Evolutionary conservation across 2,113 vertebrate genomes (phyloP).

Genomic region (Megaleporinus macrocephalus): DNA sequence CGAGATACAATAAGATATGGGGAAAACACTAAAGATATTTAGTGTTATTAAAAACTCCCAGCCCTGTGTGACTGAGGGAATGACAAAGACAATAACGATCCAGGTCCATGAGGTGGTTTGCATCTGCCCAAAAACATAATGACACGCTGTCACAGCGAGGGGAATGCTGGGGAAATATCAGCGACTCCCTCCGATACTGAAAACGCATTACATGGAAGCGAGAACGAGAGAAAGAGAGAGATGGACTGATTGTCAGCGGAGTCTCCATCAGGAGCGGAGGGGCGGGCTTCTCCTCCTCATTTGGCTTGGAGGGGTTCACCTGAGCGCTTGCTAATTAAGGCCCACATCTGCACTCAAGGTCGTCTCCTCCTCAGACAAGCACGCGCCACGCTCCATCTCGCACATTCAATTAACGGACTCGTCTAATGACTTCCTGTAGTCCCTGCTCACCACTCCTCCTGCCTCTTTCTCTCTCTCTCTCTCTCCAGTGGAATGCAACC

Average conservation of each 20-base stretch:
- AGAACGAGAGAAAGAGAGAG: constrained; percentile 33
- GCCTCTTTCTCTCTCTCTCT: constrained; percentile 25
- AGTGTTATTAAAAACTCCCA: too few relatives aligned
- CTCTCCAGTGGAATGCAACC: constrained; percentile 36
- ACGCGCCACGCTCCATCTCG: constrained; percentile 55
- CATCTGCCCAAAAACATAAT: background rate
- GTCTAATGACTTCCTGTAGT: constrained; percentile 58
- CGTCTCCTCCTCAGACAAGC: constrained; percentile 62
- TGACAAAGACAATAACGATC: too few relatives aligned
- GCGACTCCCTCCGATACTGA: constrained; percentile 36
- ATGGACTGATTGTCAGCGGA: constrained; percentile 50
- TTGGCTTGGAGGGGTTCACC: constrained; percentile 56
- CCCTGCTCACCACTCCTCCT: constrained; percentile 34
- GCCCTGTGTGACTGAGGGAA: too few relatives aligned
- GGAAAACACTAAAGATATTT: too few relatives aligned
- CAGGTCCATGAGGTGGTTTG: too few relatives aligned
- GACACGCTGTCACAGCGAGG: constrained; percentile 26
- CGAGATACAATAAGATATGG: too few relatives aligned
- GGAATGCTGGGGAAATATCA: constrained; percentile 56
- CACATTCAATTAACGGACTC: constrained; percentile 64
- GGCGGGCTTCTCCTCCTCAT: constrained; percentile 40
- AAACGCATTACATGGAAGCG: constrained; percentile 52
- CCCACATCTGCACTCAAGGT: constrained; percentile 65
- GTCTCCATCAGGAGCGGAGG: constrained; percentile 50
- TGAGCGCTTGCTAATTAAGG: constrained; percentile 58